Percentiles rank a stretch among this genome's conserved stretches.
Conservation (phyloP, 2,888 invertebrate species). For the Hofmannophila pseudospretella region DNA sequence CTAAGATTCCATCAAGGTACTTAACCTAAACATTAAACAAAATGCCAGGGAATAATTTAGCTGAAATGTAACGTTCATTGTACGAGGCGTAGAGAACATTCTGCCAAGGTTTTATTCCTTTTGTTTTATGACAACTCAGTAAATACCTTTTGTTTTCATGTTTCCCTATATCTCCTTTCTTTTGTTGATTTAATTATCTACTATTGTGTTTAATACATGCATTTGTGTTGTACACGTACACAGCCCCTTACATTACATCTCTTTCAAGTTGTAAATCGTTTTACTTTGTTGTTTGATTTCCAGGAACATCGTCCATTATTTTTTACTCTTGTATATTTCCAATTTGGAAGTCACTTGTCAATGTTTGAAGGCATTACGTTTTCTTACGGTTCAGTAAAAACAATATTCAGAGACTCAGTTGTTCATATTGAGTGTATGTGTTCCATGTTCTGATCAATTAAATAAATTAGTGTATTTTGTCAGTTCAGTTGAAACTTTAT, state of each 20-base stretch:
- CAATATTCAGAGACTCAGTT: no score
- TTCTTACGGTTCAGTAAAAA: no score
- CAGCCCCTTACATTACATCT: background rate
- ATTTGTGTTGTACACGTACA: background rate
- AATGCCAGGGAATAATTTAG: background rate
- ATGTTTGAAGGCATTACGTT: no score
- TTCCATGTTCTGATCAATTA: no score
- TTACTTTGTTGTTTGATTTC: no score
- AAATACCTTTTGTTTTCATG: conserved; percentile 2
- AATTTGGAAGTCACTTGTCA: no score
- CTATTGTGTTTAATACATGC: conserved; percentile 5
- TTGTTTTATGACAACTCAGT: conserved; percentile 10
- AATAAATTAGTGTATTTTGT: no score
- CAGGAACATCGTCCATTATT: no score
- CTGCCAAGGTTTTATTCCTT: conserved; percentile 6
- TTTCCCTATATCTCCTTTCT: conserved; percentile 3
- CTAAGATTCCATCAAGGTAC: background rate
- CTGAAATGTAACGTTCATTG: conserved; percentile 4
- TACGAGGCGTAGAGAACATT: background rate
- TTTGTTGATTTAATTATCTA: conserved; percentile 12
- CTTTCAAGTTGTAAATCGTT: background rate
- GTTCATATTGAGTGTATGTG: no score
- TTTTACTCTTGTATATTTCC: no score
- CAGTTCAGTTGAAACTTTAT: no score
- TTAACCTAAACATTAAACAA: background rate